These are phyloP conservation scores for Neoarius graeffei DNA, from an alignment of 2,113 vertebrate species.

Conservation along the genomic window DNA sequence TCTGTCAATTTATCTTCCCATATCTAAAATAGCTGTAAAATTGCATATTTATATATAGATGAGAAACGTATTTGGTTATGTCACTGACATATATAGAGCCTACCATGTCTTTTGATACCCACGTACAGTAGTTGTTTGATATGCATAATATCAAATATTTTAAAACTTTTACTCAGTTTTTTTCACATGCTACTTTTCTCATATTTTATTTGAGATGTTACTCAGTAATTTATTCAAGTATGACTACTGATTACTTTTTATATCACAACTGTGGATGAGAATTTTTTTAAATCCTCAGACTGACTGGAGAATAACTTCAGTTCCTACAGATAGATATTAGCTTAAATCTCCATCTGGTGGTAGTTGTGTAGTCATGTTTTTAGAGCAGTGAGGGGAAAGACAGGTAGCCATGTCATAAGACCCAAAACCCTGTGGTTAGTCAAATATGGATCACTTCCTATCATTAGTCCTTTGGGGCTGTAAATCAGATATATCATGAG, in stretches of 20 bases:
- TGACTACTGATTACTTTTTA: background rate
- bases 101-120: background rate
- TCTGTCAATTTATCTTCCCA: background rate
- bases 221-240: background rate
- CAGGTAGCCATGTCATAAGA: constrained; percentile 47
- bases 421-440: constrained; percentile 58
- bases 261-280: background rate
- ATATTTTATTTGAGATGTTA: background rate
- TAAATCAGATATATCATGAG: constrained; percentile 45
- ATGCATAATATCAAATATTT: background rate
- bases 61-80: background rate
- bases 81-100: background rate
- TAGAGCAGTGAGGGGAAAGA: constrained; percentile 18
- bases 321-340: constrained; percentile 14
- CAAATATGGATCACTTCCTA: constrained; percentile 71
- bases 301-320: constrained; percentile 6
- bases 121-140: background rate
- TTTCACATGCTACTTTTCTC: background rate
- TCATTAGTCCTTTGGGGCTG: constrained; percentile 71
- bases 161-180: background rate
- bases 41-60: background rate
- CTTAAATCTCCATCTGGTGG: constrained; percentile 30
- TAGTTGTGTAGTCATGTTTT: constrained; percentile 7
- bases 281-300: constrained; percentile 22
- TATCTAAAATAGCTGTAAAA: background rate